Conservation (phyloP, 2,113 vertebrate genomes). For the Podocnemis expansa region DNA sequence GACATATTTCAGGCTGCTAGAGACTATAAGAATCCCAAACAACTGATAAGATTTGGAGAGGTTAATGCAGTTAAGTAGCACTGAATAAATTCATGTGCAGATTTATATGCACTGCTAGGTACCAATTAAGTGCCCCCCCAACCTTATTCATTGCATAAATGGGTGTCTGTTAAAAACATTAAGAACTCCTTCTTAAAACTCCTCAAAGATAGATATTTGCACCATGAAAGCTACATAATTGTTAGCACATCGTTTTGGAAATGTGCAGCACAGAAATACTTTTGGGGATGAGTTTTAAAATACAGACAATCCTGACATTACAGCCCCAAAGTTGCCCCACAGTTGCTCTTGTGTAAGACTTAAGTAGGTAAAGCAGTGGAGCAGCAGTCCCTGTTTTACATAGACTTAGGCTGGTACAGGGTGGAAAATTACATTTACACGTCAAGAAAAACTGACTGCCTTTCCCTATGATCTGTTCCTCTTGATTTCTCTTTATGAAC, state of each 20-base stretch:
- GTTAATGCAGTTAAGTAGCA: slow-evolving; percentile 45
- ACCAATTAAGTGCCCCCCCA: slow-evolving; percentile 41
- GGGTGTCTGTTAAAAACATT: not conserved
- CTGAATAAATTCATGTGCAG: slow-evolving; percentile 47
- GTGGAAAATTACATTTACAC: not conserved
- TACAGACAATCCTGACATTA: not conserved
- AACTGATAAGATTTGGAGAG: slow-evolving; percentile 45
- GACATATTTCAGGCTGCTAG: slow-evolving; percentile 30
- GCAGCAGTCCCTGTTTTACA: slow-evolving; percentile 4
- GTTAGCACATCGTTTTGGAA: not conserved
- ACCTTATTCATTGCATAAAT: slow-evolving; percentile 9
- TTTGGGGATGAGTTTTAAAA: not conserved
- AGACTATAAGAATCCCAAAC: slow-evolving; percentile 33
- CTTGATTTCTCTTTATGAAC: not conserved
- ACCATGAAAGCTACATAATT: not conserved
- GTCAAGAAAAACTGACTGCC: not conserved
- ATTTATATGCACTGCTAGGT: slow-evolving; percentile 23
- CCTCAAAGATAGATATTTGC: not conserved
- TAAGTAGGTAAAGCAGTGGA: not conserved
- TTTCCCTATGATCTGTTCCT: not conserved
- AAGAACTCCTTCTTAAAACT: not conserved
- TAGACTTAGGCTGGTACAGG: not conserved
- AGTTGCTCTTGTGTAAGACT: not conserved
- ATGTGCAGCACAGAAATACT: not conserved
- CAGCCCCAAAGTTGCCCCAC: not conserved